phyloP scores from a whole-genome alignment of 2,113 vertebrate species.

The Percina caprodes region DNA sequence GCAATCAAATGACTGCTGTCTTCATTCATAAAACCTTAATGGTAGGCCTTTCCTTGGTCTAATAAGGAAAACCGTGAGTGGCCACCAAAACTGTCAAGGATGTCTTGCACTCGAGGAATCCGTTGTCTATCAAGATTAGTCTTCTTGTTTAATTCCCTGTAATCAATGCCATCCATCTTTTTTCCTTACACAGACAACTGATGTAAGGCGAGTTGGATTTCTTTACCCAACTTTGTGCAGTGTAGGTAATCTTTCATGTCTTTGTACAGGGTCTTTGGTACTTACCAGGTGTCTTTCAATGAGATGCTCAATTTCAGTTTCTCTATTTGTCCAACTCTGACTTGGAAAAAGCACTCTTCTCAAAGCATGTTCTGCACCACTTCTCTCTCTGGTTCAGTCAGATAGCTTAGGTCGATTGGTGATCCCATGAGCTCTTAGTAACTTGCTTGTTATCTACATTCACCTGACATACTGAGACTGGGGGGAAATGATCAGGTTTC shows the following conservation, averaged over 20 bases:
- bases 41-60: conserved; percentile 53
- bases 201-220: background rate
- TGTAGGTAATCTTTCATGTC: conserved; percentile 15
- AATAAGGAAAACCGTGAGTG: conserved; percentile 39
- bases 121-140: conserved; percentile 12
- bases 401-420: conserved; percentile 25
- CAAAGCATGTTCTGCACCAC: background rate
- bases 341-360: background rate
- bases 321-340: background rate
- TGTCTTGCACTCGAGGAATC: conserved; percentile 13
- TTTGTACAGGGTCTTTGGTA: background rate
- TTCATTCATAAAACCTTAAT: conserved; percentile 44
- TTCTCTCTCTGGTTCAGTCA: background rate
- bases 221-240: background rate
- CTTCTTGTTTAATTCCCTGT: conserved; percentile 19
- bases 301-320: conserved; percentile 1
- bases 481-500: fast-evolving
- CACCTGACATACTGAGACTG: background rate
- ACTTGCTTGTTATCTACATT: background rate
- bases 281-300: background rate
- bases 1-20: conserved; percentile 29
- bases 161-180: conserved; percentile 21
- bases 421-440: background rate
- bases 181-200: conserved; percentile 11
- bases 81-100: conserved; percentile 7